A percentile compares a stretch with the other conserved stretches of the same genome.
These are phyloP conservation scores for Bedellia somnulentella DNA, from an alignment of 2,888 invertebrate species.

Conservation along the genomic window DNA sequence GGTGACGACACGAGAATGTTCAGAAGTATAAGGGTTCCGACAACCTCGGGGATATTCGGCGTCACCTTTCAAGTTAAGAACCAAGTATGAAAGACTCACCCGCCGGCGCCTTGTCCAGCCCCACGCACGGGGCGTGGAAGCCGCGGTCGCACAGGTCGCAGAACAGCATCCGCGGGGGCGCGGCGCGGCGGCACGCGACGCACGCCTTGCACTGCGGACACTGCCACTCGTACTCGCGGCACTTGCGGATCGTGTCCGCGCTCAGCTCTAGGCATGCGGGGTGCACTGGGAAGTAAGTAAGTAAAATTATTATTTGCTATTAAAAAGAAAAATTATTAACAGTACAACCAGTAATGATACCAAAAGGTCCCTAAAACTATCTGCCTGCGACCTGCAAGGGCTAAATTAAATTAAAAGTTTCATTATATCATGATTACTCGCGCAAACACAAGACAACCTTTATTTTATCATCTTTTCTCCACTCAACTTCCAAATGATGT, in stretches of 20 bases:
- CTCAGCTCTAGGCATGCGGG: conserved; percentile 86
- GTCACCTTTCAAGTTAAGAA: too few relatives aligned
- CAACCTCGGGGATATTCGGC: too few relatives aligned
- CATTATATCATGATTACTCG: too few relatives aligned
- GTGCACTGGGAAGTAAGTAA: conserved; percentile 63
- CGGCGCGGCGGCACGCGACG: conserved; percentile 77
- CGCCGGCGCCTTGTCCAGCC: conserved; percentile 74
- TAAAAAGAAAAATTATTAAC: not conserved
- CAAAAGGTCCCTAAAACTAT: too few relatives aligned
- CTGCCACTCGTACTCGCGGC: conserved; percentile 88
- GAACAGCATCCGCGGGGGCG: conserved; percentile 90
- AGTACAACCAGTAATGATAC: too few relatives aligned
- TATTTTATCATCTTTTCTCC: too few relatives aligned
- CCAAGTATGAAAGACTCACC: conserved; percentile 63
- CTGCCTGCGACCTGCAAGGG: too few relatives aligned
- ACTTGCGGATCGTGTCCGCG: conserved; percentile 78
- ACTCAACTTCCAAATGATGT: too few relatives aligned
- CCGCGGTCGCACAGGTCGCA: conserved; percentile 95
- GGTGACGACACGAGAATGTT: too few relatives aligned
- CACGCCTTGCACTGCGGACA: conserved; percentile 93
- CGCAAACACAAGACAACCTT: too few relatives aligned
- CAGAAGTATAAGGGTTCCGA: too few relatives aligned
- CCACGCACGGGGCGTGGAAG: conserved; percentile 91
- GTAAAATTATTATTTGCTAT: not conserved
- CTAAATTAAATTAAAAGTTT: too few relatives aligned